Percentiles rank a stretch among this genome's conserved stretches.
Conservation (phyloP, 2,888 invertebrate species). For the Sepiola atlantica region DNA sequence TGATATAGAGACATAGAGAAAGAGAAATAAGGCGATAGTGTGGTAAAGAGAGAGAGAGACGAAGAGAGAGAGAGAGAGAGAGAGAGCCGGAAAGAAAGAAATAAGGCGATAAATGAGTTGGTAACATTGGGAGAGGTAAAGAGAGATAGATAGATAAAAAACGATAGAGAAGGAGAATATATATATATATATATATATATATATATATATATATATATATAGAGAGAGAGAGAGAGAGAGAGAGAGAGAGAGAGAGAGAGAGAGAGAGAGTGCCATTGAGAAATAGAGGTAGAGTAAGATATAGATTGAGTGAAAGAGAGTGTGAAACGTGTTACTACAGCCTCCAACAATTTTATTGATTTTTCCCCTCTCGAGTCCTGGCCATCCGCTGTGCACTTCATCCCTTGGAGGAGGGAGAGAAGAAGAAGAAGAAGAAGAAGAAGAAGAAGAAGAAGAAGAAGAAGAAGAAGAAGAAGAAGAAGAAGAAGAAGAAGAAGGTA, state of each 20-base stretch:
- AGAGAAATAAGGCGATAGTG: no score
- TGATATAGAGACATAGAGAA: neutral
- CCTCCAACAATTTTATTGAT: slow-evolving; percentile 23
- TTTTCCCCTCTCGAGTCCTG: neutral
- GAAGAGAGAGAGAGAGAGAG: neutral
- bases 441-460: no score
- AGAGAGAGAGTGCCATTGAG: neutral
- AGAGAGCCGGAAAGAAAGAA: no score
- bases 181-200: no score
- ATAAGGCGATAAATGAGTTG: no score
- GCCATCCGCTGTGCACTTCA: neutral
- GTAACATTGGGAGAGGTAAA: no score
- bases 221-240: neutral
- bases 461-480: no score
- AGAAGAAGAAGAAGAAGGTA: neutral
- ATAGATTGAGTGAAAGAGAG: neutral
- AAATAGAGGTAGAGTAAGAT: no score
- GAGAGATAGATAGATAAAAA: no score
- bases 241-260: neutral
- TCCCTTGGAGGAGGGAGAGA: neutral
- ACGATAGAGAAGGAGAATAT: no score
- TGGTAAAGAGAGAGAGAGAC: neutral
- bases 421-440: no score
- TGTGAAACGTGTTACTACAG: neutral
- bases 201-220: neutral